Base-by-base conservation (phyloP, 1,140 invertebrate species). In the Spodoptera frugiperda region DNA sequence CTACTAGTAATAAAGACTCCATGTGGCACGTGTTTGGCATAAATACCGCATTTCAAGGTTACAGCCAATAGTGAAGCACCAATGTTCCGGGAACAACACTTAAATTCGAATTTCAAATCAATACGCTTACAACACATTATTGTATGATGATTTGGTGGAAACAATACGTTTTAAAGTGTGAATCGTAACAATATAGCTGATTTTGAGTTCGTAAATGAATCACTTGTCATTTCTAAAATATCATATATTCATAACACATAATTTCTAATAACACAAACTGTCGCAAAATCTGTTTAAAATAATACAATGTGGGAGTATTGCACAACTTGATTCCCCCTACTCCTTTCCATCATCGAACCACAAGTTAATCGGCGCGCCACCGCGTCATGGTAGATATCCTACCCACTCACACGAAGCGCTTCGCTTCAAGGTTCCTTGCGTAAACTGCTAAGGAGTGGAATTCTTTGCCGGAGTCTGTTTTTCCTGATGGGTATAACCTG, bases 21-120 rank as follows among this genome's bases (percentile, higher is more conserved):
- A 78, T 73, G 74, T 46, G 65, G 46, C 88, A 89, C 87, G 87
- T 88, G 88, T 88, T 84, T 78, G 82, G 82, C 82, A 90, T 90
- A 88, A 83, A 89, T 87, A 83, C 81, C 78, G 55, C 73, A 10
- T 68, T 61, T 77, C 87, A 90, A 89, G 88, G 86, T 82, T 73
- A 74, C 55, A 10, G 44, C n/a, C 39, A 73, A 73, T 72, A 49
- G 44, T 46, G 21, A 53, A 49, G 51, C 68, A 82, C 63, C 17
- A 19, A 5, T 33, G 21, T 51, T 30, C 25, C 17, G 1, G 44
- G 19, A 25, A 67, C 63, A 49, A 25, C 11, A 67, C 19, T 25
- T 4, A 9, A n/a, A 19, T 17, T 30, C 46, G 11, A 67, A 30
- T 5, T 49, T 61, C n/a, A 51, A 54, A 65, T 61, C 59, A 10